These are phyloP conservation scores for Drosophila insularis DNA, from an alignment of 1,140 invertebrate species.

Conservation along the genomic window DNA sequence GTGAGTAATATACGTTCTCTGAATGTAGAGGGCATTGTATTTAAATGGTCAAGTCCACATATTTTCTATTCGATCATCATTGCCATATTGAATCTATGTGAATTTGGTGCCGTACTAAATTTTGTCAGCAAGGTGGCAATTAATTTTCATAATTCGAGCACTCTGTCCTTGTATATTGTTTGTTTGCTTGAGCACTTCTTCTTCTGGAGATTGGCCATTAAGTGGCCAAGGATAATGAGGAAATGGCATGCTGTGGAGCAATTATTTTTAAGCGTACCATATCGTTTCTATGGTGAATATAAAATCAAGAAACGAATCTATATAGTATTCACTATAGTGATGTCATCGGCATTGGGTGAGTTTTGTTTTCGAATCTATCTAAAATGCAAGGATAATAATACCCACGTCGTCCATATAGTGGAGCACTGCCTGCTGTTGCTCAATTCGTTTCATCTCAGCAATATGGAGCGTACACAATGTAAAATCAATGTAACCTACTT, in stretches of 20 bases:
- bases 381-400: too few species aligned
- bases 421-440: constrained; percentile 64
- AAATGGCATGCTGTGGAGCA: constrained; percentile 63
- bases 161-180: constrained; percentile 63
- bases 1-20: constrained; percentile 53
- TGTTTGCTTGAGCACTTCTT: constrained; percentile 72
- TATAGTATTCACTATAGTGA: constrained; percentile 55
- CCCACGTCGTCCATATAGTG: constrained; percentile 23
- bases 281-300: constrained; percentile 71
- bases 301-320: constrained; percentile 68
- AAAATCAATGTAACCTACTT: constrained; percentile 68
- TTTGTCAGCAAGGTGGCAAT: constrained; percentile 49
- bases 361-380: too few species aligned
- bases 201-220: constrained; percentile 71
- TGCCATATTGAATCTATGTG: constrained; percentile 51
- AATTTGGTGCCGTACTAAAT: constrained; percentile 61
- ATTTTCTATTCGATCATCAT: constrained; percentile 54
- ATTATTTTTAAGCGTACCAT: constrained; percentile 64
- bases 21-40: constrained; percentile 50
- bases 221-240: constrained; percentile 67
- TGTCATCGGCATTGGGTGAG: constrained; percentile 63
- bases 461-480: constrained; percentile 69
- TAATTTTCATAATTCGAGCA: constrained; percentile 69
- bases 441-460: constrained; percentile 68
- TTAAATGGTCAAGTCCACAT: constrained; percentile 53